A percentile compares a stretch with the other conserved stretches of the same genome.
Evolutionary conservation across 1,140 invertebrate species (phyloP).

Genomic region (Rhizoglyphus robini): DNA sequence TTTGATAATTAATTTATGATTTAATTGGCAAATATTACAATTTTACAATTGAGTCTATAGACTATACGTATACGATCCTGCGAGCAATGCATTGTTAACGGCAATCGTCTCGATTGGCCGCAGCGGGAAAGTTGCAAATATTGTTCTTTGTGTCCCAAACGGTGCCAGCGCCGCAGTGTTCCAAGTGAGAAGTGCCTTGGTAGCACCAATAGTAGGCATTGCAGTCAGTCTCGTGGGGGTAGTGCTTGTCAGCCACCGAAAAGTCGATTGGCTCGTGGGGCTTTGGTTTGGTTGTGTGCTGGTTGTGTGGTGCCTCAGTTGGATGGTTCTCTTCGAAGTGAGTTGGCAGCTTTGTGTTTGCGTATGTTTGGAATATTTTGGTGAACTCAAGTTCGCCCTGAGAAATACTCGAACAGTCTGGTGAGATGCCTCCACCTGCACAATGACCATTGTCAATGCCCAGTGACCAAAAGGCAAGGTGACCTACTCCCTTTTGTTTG

Average conservation of each 20-base stretch:
- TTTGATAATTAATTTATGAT: no score
- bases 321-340: no score
- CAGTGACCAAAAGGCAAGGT: slow-evolving; percentile 28
- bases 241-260: not conserved
- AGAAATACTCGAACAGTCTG: slow-evolving; percentile 17
- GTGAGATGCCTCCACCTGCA: slow-evolving; percentile 15
- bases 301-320: not conserved
- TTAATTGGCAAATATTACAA: no score
- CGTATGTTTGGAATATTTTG: slow-evolving; percentile 17
- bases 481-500: slow-evolving; percentile 25
- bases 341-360: not conserved
- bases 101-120: slow-evolving; percentile 1
- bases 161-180: not conserved
- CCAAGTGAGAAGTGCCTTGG: not conserved
- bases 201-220: slow-evolving; percentile 17
- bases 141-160: slow-evolving; percentile 13
- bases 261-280: not conserved
- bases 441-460: slow-evolving; percentile 27
- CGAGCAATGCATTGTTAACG: no score
- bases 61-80: no score
- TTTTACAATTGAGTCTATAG: no score
- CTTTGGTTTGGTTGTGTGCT: not conserved
- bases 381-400: slow-evolving; percentile 19
- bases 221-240: slow-evolving; percentile 11
- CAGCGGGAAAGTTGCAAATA: slow-evolving; percentile 5